Evolutionary conservation across 1,140 invertebrate genomes (phyloP).

Genomic region (Drosophila nigrodunni): DNA sequence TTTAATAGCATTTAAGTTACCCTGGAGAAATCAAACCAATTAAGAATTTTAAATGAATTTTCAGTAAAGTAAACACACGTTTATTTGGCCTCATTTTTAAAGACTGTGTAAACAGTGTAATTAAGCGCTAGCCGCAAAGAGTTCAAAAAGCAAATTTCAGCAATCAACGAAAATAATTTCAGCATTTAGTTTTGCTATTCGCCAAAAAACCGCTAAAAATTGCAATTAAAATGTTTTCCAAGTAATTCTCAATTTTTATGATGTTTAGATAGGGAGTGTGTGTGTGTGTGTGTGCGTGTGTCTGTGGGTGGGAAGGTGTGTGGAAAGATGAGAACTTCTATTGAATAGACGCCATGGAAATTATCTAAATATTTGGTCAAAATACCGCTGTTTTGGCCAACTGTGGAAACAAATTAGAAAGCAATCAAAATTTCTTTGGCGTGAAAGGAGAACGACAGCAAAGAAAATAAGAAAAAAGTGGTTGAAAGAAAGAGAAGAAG

Average conservation of each 20-base stretch:
- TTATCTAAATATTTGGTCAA: conserved; percentile 45
- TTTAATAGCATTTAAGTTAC: no score
- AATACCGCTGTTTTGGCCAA: conserved; percentile 23
- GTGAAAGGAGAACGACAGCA: conserved; percentile 28
- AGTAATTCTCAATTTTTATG: conserved; percentile 35
- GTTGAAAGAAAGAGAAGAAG: background rate
- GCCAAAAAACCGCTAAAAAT: conserved; percentile 18
- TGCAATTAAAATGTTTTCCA: conserved; percentile 43
- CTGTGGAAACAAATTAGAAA: conserved; percentile 45
- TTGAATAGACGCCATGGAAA: conserved; percentile 22
- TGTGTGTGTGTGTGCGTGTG: conserved; percentile 9
- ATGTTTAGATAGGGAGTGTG: conserved; percentile 27
- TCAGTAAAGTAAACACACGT: conserved; percentile 29
- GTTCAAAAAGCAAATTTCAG: conserved; percentile 16
- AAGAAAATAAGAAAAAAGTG: conserved; percentile 42
- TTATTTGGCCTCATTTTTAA: conserved; percentile 4
- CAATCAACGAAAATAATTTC: background rate
- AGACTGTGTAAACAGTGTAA: background rate
- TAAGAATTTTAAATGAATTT: conserved; percentile 1
- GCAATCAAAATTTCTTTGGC: conserved; percentile 41
- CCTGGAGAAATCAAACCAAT: background rate
- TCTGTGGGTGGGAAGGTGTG: background rate
- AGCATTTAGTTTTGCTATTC: conserved; percentile 21
- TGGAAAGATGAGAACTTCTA: background rate
- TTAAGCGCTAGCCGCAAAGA: conserved; percentile 6